phyloP scores from a whole-genome alignment of 2,113 vertebrate species.

The Scomber japonicus region DNA sequence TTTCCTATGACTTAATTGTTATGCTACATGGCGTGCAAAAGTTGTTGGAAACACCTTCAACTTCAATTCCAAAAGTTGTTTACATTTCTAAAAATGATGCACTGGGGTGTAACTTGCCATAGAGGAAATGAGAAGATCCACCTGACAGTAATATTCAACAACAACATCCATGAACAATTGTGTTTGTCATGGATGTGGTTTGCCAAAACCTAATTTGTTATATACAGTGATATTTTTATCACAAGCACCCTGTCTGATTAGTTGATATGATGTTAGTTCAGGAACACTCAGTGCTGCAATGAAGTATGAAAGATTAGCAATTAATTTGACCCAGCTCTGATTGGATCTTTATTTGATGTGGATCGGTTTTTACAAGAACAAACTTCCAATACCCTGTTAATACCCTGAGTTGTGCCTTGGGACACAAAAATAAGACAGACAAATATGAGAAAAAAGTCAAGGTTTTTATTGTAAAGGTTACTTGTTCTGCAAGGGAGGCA shows the following conservation, averaged over 20 bases:
- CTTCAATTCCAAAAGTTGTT: too few species aligned
- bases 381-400: slow-evolving; percentile 12
- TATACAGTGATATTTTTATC: neutral
- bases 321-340: neutral
- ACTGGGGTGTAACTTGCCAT: neutral
- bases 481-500: neutral
- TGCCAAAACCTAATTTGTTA: neutral
- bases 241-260: neutral
- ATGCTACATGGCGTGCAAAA: too few species aligned
- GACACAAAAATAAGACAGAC: neutral
- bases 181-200: neutral
- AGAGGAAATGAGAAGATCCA: slow-evolving; percentile 6
- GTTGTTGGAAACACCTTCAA: too few species aligned
- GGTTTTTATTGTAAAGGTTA: too few species aligned
- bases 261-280: neutral
- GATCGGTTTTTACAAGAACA: slow-evolving; percentile 21
- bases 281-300: slow-evolving; percentile 34
- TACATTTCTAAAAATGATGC: too few species aligned
- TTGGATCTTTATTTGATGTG: slow-evolving; percentile 32
- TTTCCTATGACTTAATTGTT: too few species aligned
- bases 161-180: neutral
- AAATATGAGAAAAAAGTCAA: neutral
- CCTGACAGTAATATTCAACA: neutral
- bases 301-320: neutral
- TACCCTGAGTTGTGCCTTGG: neutral